Percentiles rank a stretch among this genome's conserved stretches.
These are phyloP conservation scores for Drosophila greeni DNA, from an alignment of 2,888 invertebrate genomes.

Conservation along the genomic window DNA sequence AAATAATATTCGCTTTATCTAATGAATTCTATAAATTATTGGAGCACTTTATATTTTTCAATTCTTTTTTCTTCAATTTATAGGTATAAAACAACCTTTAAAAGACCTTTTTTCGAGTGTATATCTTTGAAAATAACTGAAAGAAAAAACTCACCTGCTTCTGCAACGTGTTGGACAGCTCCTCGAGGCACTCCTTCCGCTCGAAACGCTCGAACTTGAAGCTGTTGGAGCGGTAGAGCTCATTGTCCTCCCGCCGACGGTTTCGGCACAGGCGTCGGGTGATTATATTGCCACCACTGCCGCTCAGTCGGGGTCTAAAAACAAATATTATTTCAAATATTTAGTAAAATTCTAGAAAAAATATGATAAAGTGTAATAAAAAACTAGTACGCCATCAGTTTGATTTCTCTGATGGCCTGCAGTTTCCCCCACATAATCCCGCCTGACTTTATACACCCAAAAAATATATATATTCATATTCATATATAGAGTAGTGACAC, in stretches of 20 bases:
- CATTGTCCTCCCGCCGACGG: conserved; percentile 87
- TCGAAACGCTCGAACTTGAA: conserved; percentile 92
- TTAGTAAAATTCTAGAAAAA: no score
- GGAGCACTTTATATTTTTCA: neutral
- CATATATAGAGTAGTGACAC: conserved; percentile 8
- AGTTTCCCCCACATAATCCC: neutral
- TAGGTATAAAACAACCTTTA: no score
- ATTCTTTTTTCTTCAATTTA: no score
- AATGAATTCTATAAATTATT: neutral
- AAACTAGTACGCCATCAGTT: conserved; percentile 8
- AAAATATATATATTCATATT: neutral
- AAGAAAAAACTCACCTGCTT: conserved; percentile 83
- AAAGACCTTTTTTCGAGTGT: neutral
- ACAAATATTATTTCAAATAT: no score
- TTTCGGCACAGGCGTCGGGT: conserved; percentile 88
- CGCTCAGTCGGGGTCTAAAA: conserved; percentile 75
- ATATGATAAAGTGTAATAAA: no score
- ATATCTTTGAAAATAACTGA: no score
- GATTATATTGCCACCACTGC: conserved; percentile 80
- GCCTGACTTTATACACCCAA: neutral
- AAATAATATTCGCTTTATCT: no score
- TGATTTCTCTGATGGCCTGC: conserved; percentile 16
- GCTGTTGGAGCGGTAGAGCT: conserved; percentile 91
- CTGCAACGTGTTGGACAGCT: conserved; percentile 81
- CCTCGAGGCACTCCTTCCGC: conserved; percentile 84